A percentile compares a stretch with the other conserved stretches of the same genome.
Conservation (phyloP, 1,140 invertebrate genomes). For the Lepidostoma basale region DNA sequence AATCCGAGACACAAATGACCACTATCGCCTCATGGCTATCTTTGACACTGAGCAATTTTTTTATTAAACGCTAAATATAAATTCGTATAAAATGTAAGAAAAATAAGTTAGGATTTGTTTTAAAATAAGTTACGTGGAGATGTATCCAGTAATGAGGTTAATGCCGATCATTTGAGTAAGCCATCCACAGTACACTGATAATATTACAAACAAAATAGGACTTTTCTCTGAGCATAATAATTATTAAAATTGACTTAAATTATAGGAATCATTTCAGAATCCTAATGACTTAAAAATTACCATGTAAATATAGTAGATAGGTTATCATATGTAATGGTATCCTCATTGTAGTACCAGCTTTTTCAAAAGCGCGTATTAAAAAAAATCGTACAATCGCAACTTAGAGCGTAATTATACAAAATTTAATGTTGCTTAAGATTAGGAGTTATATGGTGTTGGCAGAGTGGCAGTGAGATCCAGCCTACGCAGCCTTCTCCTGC, state of each 20-base stretch:
- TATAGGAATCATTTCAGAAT: conserved; percentile 18
- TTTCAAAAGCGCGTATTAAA: conserved; percentile 35
- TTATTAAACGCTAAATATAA: conserved; percentile 20
- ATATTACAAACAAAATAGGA: conserved; percentile 12
- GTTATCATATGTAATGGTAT: conserved; percentile 39
- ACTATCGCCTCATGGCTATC: conserved; percentile 34
- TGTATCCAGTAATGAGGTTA: conserved; percentile 12
- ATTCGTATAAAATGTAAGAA: conserved; percentile 36
- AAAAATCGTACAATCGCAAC: conserved; percentile 28
- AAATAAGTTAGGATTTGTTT: conserved; percentile 38
- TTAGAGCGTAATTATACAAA: conserved; percentile 10
- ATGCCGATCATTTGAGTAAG: background rate
- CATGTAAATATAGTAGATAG: conserved; percentile 23
- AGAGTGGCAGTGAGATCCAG: conserved; percentile 14
- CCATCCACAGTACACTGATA: background rate
- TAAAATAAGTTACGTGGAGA: conserved; percentile 2
- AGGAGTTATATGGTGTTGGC: background rate
- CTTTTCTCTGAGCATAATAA: conserved; percentile 16
- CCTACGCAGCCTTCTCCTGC: conserved; percentile 72
- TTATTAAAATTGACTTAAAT: conserved; percentile 25
- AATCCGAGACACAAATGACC: conserved; percentile 15
- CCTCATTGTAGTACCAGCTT: conserved; percentile 41
- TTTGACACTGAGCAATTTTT: conserved; percentile 44
- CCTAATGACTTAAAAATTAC: conserved; percentile 21
- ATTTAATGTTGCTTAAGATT: conserved; percentile 11